Conservation (phyloP, 2,888 invertebrate species). For the Heliothis peltigera region DNA sequence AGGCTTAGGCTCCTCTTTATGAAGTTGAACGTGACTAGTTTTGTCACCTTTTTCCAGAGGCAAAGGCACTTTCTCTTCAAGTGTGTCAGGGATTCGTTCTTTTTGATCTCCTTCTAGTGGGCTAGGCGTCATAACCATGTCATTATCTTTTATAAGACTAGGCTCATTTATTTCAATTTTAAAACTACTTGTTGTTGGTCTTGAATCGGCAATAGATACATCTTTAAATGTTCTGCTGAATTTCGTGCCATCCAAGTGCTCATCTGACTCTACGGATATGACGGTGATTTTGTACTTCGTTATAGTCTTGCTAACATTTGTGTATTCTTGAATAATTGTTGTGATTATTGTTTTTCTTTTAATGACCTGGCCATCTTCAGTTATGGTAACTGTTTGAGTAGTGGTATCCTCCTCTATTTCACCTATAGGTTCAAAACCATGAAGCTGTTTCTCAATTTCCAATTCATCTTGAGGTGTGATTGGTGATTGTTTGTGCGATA, state of each 20-base stretch:
- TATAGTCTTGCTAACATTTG: slow-evolving; percentile 14
- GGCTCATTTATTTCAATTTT: slow-evolving; percentile 36
- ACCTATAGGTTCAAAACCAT: slow-evolving; percentile 29
- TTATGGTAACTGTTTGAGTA: slow-evolving; percentile 33
- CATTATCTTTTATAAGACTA: slow-evolving; percentile 58
- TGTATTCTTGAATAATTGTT: slow-evolving; percentile 47
- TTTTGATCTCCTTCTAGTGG: slow-evolving; percentile 17
- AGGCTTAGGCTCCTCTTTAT: slow-evolving; percentile 15
- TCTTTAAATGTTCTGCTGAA: slow-evolving; percentile 37
- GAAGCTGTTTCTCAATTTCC: slow-evolving; percentile 38
- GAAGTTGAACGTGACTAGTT: slow-evolving; percentile 4
- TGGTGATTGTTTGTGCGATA: background rate
- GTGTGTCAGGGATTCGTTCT: background rate
- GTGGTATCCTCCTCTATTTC: slow-evolving; percentile 36
- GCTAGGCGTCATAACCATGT: slow-evolving; percentile 43
- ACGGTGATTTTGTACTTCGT: slow-evolving; percentile 46
- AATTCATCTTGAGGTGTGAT: slow-evolving; percentile 23
- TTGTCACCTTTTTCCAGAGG: background rate
- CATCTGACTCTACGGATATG: slow-evolving; percentile 40
- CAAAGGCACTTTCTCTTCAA: slow-evolving; percentile 18
- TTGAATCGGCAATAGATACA: slow-evolving; percentile 28
- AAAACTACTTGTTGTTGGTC: slow-evolving; percentile 41
- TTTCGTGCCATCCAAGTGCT: slow-evolving; percentile 37
- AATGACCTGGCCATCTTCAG: slow-evolving; percentile 41
- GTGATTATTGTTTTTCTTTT: slow-evolving; percentile 37